phyloP scores from a whole-genome alignment of 2,113 vertebrate genomes.

The Hypomesus transpacificus region DNA sequence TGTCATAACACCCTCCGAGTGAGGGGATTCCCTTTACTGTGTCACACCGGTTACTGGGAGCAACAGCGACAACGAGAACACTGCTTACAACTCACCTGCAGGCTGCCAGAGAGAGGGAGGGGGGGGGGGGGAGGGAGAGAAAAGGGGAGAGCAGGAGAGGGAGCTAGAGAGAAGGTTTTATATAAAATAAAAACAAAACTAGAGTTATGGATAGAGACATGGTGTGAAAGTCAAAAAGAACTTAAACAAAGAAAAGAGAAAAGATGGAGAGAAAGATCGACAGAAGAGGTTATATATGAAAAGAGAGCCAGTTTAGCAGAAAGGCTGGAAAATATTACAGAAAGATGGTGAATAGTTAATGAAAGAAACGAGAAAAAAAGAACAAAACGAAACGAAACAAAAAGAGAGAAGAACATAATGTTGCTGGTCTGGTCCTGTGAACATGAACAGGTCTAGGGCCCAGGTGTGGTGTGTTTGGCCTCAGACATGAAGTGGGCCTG shows the following conservation, averaged over 20 bases:
- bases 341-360: no score
- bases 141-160: background rate
- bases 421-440: background rate
- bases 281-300: no score
- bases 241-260: no score
- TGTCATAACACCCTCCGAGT: background rate
- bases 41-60: background rate
- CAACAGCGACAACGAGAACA: background rate
- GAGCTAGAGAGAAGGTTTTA: background rate
- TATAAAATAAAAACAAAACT: no score
- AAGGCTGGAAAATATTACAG: no score
- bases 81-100: background rate
- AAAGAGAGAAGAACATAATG: no score
- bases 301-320: no score
- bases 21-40: background rate
- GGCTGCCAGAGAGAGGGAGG: background rate
- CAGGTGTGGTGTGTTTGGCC: background rate
- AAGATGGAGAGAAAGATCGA: no score
- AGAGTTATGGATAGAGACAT: no score
- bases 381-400: no score
- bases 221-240: no score
- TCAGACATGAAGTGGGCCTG: background rate
- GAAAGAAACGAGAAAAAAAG: no score
- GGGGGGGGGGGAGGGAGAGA: background rate
- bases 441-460: background rate